Evolutionary conservation across 2,888 invertebrate genomes (phyloP).

Genomic region (Scaptomyza reducta): DNA sequence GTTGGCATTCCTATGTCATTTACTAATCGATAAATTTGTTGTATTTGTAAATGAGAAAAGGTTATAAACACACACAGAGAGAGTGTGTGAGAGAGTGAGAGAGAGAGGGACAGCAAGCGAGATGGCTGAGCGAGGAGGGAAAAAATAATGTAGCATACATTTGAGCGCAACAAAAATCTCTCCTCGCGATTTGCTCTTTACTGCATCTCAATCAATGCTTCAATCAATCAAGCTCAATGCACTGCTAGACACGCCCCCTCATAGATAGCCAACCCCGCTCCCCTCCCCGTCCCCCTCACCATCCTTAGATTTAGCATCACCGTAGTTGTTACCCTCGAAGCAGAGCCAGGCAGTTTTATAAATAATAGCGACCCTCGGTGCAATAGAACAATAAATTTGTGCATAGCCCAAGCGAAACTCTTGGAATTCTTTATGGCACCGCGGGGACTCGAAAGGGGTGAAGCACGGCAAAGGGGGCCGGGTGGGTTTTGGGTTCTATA

Average conservation of each 20-base stretch:
- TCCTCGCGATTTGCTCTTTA: constrained; percentile 26
- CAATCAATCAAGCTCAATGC: constrained; percentile 43
- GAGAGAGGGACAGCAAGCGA: neutral
- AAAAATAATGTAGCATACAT: constrained; percentile 36
- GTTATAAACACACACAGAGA: too few relatives aligned
- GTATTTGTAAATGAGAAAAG: constrained; percentile 43
- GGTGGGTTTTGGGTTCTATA: constrained; percentile 9
- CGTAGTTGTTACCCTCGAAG: neutral
- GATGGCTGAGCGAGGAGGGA: too few relatives aligned
- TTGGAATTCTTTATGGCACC: constrained; percentile 70
- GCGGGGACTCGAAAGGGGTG: constrained; percentile 34
- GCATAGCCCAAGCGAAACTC: constrained; percentile 47
- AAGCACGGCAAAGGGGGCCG: neutral
- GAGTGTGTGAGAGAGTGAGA: neutral
- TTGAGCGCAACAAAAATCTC: constrained; percentile 7
- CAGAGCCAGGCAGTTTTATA: constrained; percentile 27
- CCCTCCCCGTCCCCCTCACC: neutral
- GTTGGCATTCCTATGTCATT: constrained; percentile 58
- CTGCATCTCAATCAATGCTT: constrained; percentile 41
- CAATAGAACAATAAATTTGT: constrained; percentile 66
- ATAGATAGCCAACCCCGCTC: constrained; percentile 2
- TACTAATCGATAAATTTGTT: constrained; percentile 71
- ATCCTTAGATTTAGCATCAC: neutral
- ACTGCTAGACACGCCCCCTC: constrained; percentile 27
- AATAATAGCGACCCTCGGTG: constrained; percentile 48